Conservation (phyloP, 2,888 invertebrate species). For the Lydus trimaculatus region DNA sequence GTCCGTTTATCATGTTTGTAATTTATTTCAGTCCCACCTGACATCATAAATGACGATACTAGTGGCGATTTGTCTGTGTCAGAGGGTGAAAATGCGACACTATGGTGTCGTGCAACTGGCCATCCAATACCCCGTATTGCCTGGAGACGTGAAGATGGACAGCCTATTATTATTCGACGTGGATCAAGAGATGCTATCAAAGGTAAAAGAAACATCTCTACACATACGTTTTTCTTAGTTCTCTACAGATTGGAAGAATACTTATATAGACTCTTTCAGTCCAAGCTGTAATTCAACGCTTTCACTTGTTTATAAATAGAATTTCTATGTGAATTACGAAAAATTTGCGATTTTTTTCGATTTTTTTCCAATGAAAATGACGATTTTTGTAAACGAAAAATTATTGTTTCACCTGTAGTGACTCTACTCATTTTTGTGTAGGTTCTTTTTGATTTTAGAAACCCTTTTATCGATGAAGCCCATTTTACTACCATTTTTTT, state of each 20-base stretch:
- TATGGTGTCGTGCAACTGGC: constrained; percentile 77
- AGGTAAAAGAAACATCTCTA: constrained; percentile 50
- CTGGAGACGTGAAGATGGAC: constrained; percentile 69
- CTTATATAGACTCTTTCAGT: no score
- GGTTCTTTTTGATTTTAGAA: no score
- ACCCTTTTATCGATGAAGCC: no score
- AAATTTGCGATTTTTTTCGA: no score
- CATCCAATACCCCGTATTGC: constrained; percentile 72
- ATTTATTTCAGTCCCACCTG: constrained; percentile 75
- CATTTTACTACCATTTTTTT: background rate
- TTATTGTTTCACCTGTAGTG: no score
- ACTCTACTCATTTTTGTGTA: no score
- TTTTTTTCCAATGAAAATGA: no score
- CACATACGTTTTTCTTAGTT: background rate
- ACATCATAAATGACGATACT: constrained; percentile 78
- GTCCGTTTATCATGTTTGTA: background rate
- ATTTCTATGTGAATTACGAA: no score
- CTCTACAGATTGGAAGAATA: no score
- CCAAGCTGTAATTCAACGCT: no score
- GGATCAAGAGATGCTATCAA: constrained; percentile 59
- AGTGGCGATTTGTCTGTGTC: constrained; percentile 77
- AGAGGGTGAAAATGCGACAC: constrained; percentile 77
- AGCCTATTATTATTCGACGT: constrained; percentile 60
- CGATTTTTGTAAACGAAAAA: no score
- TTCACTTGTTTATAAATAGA: no score